phyloP scores from a whole-genome alignment of 2,797 vertebrate genomes.

The Capromys pilorides region DNA sequence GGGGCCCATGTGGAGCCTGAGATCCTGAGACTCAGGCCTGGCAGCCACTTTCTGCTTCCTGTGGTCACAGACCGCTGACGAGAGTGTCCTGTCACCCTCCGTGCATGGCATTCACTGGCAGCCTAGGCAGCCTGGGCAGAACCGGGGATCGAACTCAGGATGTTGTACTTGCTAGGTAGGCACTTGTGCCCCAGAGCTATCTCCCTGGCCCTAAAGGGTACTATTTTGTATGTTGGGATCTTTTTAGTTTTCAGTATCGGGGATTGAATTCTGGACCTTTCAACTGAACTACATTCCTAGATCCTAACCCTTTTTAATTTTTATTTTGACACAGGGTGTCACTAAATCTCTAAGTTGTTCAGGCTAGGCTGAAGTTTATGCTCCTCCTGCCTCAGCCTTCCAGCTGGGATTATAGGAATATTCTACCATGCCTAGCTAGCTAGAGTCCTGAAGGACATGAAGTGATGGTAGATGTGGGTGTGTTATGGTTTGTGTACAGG shows the following conservation, averaged over 20 bases:
- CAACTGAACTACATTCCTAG: not conserved
- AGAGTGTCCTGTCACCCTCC: no score
- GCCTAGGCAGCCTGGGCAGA: no score
- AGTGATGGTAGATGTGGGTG: no score
- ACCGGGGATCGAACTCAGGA: no score
- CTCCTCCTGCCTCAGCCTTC: not conserved
- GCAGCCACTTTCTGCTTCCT: not conserved
- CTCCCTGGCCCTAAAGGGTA: no score
- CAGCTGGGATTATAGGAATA: not conserved
- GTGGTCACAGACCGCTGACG: not conserved
- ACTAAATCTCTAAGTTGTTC: not conserved
- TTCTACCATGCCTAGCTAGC: not conserved
- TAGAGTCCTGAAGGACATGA: not conserved
- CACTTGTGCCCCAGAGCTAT: no score
- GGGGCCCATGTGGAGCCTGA: not conserved
- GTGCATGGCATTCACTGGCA: rapidly evolving
- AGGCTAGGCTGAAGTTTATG: not conserved
- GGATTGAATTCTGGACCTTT: not conserved
- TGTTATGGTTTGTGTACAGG: no score
- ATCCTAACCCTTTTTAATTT: not conserved
- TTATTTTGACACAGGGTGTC: not conserved
- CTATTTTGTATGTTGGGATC: not conserved
- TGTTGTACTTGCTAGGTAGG: no score
- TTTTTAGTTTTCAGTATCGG: not conserved
- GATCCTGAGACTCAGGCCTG: no score